Evolutionary conservation across 2,113 vertebrate genomes (phyloP).

Genomic region (Urocynchramus pylzowi): DNA sequence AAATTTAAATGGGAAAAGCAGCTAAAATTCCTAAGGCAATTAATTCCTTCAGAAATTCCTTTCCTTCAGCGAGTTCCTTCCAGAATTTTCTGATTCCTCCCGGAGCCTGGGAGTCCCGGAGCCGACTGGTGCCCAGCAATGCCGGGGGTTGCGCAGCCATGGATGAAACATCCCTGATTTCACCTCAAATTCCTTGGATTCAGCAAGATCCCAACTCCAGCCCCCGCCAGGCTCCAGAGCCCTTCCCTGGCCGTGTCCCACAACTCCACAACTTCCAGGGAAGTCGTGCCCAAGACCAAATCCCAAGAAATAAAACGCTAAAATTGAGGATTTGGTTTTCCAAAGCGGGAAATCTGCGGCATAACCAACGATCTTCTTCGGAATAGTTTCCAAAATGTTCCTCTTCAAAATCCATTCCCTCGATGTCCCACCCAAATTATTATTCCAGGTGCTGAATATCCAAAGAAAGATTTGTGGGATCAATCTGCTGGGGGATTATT

Average conservation of each 20-base stretch:
- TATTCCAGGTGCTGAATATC: background rate
- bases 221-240: background rate
- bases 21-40: background rate
- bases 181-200: background rate
- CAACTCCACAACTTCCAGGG: background rate
- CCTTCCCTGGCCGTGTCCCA: background rate
- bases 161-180: background rate
- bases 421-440: background rate
- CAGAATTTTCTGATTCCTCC: background rate
- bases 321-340: fast-evolving
- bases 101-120: fast-evolving
- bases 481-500: background rate
- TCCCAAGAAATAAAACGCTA: fast-evolving
- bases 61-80: background rate
- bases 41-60: background rate
- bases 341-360: background rate
- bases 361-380: background rate
- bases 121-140: background rate
- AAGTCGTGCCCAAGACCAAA: background rate
- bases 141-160: background rate
- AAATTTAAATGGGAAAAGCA: background rate
- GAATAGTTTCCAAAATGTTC: background rate
- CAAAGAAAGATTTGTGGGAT: background rate
- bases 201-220: background rate
- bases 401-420: background rate